Evolutionary conservation across 2,113 vertebrate species (phyloP).

Genomic region (Telmatochromis sp.): DNA sequence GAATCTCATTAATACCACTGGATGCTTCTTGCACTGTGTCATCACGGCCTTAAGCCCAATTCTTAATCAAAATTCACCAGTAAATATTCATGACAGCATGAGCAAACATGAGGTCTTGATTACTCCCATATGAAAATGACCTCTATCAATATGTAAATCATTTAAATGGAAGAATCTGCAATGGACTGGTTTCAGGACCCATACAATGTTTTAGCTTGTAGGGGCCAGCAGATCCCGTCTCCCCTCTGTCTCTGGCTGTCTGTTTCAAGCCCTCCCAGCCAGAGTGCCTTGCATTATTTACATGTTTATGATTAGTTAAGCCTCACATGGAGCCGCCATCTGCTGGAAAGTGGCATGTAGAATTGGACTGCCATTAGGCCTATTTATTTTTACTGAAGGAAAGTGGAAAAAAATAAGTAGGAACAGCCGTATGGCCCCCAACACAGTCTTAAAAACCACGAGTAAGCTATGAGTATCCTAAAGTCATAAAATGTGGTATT

Average conservation of each 20-base stretch:
- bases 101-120: conserved; percentile 49
- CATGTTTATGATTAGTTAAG: conserved; percentile 64
- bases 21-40: neutral
- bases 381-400: conserved; percentile 36
- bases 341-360: conserved; percentile 43
- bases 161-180: conserved; percentile 30
- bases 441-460: neutral
- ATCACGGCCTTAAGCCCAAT: neutral
- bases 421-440: neutral
- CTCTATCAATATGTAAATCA: conserved; percentile 59
- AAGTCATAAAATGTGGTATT: conserved; percentile 41
- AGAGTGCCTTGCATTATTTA: conserved; percentile 67
- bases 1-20: neutral
- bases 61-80: conserved; percentile 14
- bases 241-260: neutral
- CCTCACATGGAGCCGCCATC: conserved; percentile 61
- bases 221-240: neutral
- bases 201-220: neutral
- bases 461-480: neutral
- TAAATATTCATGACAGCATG: conserved; percentile 51
- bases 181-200: neutral
- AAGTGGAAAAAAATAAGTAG: neutral
- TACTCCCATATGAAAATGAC: conserved; percentile 31
- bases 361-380: conserved; percentile 40
- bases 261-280: conserved; percentile 23